phyloP scores from a whole-genome alignment of 2,888 invertebrate species.

The Caenorhabditis virilis region DNA sequence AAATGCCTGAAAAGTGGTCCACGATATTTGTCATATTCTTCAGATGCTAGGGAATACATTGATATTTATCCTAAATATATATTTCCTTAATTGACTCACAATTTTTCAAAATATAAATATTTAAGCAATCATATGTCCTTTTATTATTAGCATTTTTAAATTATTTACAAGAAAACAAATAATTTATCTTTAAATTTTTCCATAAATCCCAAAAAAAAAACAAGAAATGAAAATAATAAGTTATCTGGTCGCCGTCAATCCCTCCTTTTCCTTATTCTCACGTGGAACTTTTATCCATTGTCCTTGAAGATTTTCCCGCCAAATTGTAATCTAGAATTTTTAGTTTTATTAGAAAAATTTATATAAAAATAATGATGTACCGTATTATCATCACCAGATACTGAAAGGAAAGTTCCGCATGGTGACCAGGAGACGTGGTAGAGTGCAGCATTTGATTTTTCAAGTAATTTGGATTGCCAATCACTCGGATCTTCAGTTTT shows the following conservation, averaged over 20 bases:
- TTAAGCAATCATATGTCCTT: too few species aligned
- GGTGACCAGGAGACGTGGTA: slow-evolving; percentile 99
- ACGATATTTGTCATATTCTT: slow-evolving; percentile 39
- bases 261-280: slow-evolving; percentile 69
- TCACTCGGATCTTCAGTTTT: slow-evolving; percentile 66
- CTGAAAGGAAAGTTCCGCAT: slow-evolving; percentile 93
- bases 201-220: neutral
- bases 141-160: too few species aligned
- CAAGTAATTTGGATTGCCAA: slow-evolving; percentile 81
- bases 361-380: slow-evolving; percentile 72
- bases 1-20: slow-evolving; percentile 42
- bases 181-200: too few species aligned
- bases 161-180: too few species aligned
- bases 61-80: too few species aligned
- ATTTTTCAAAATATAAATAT: too few species aligned
- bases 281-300: slow-evolving; percentile 93
- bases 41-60: slow-evolving; percentile 28
- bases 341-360: neutral
- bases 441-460: slow-evolving; percentile 88
- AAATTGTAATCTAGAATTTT: slow-evolving; percentile 73
- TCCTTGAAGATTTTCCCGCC: slow-evolving; percentile 89
- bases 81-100: too few species aligned
- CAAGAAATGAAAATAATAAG: neutral
- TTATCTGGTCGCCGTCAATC: slow-evolving; percentile 1
- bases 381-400: slow-evolving; percentile 97